These are phyloP conservation scores for Clarias macrocephalus DNA, from an alignment of 2,113 vertebrate species.

Conservation along the genomic window DNA sequence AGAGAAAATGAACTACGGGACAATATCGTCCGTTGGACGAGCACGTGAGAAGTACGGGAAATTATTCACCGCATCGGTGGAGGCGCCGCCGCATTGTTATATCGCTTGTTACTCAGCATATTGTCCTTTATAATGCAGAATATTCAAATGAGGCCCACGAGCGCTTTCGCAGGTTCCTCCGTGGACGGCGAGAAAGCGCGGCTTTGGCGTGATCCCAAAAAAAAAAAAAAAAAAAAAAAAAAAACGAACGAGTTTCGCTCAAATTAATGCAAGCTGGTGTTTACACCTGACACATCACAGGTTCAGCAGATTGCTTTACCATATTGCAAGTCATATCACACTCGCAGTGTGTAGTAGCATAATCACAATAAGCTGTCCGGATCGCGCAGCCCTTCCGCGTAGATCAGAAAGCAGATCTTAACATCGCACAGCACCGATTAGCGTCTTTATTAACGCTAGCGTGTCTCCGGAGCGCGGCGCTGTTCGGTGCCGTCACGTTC, in stretches of 20 bases:
- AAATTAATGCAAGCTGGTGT: slow-evolving; percentile 21
- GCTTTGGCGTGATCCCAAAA: slow-evolving; percentile 21
- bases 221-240: no score
- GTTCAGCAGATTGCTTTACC: slow-evolving; percentile 23
- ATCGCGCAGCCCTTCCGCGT: background rate
- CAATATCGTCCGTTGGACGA: background rate
- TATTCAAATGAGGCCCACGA: slow-evolving; percentile 1
- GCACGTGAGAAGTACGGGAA: background rate
- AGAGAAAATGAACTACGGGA: background rate
- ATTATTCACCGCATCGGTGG: background rate
- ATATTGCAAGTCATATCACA: slow-evolving; percentile 21
- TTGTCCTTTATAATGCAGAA: slow-evolving; percentile 15
- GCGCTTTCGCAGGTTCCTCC: background rate
- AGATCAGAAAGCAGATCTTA: slow-evolving; percentile 12
- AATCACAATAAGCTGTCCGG: slow-evolving; percentile 17
- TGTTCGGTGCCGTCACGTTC: no score
- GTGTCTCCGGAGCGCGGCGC: background rate
- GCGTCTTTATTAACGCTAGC: background rate
- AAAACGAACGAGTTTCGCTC: background rate
- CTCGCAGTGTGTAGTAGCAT: background rate
- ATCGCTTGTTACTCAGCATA: background rate
- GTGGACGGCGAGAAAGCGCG: background rate
- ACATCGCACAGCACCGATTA: background rate
- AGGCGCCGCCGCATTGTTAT: background rate
- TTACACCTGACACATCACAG: slow-evolving; percentile 26